Evolutionary conservation across 30 jellyfish, hydroid and myxozoan genomes (phyloP).

Genomic region (Turritopsis rubra): DNA sequence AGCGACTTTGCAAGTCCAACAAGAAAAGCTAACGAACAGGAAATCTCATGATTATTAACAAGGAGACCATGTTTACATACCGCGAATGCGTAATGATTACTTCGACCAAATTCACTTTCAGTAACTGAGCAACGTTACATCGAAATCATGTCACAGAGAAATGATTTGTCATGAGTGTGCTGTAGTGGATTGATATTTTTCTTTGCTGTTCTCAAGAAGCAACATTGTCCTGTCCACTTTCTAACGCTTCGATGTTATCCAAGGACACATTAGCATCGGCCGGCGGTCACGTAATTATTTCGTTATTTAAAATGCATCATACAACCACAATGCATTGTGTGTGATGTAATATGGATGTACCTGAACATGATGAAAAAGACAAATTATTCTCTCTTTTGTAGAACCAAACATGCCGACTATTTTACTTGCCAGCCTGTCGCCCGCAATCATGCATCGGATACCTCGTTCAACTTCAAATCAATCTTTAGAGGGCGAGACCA

Average conservation of each 20-base stretch:
- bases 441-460: background rate
- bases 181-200: no score
- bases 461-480: background rate
- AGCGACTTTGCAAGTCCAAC: no score
- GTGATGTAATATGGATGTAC: background rate
- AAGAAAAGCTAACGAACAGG: no score
- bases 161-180: no score
- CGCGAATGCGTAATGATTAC: no score
- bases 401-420: background rate
- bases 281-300: background rate
- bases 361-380: no score
- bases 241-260: background rate
- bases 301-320: background rate
- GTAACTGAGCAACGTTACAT: no score
- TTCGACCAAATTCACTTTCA: no score
- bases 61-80: no score
- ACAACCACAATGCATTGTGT: background rate
- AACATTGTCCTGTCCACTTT: background rate
- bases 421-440: background rate
- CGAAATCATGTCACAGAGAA: no score
- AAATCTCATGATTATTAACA: no score
- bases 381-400: background rate
- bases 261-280: background rate
- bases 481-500: slow-evolving; percentile 13
- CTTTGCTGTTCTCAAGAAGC: no score